A percentile compares a stretch with the other conserved stretches of the same genome.
Evolutionary conservation across 1,140 invertebrate species (phyloP).

Genomic region (Dendroctonus valens): DNA sequence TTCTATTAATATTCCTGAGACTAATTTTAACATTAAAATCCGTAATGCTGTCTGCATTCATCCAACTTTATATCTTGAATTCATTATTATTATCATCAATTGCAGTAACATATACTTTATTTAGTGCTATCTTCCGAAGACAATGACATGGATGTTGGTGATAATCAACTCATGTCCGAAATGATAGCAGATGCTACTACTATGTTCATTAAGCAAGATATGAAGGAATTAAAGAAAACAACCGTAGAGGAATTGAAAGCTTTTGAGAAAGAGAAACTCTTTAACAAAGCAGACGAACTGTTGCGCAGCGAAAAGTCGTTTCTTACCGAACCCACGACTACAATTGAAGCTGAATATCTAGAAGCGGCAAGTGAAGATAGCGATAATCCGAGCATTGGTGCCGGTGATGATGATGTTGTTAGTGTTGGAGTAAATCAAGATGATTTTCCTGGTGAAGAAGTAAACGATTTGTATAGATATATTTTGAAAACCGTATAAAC

Average conservation of each 20-base stretch:
- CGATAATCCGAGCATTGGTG: background rate
- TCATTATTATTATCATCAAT: too few species aligned
- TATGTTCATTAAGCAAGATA: constrained; percentile 9
- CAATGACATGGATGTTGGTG: background rate
- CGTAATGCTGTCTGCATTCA: too few species aligned
- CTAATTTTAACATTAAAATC: too few species aligned
- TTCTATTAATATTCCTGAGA: too few species aligned
- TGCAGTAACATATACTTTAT: too few species aligned
- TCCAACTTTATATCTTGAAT: too few species aligned
- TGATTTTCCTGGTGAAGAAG: too few species aligned
- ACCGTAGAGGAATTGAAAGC: constrained; percentile 5
- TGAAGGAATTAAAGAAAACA: constrained; percentile 8
- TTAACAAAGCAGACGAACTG: constrained; percentile 20
- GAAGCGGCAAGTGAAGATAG: constrained; percentile 1
- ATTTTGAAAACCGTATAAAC: too few species aligned
- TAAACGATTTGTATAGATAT: too few species aligned
- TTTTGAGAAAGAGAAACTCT: constrained; percentile 15
- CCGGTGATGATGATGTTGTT: too few species aligned
- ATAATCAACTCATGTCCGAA: constrained; percentile 12
- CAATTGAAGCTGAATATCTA: background rate
- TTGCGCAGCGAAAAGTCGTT: constrained; percentile 3
- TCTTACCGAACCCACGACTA: constrained; percentile 4
- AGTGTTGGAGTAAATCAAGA: too few species aligned
- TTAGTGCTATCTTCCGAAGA: too few species aligned
- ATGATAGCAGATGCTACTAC: constrained; percentile 18